Percentiles rank a stretch among this genome's conserved stretches.
phyloP scores from a whole-genome alignment of 1,140 invertebrate species.

The Calosoma granatense region DNA sequence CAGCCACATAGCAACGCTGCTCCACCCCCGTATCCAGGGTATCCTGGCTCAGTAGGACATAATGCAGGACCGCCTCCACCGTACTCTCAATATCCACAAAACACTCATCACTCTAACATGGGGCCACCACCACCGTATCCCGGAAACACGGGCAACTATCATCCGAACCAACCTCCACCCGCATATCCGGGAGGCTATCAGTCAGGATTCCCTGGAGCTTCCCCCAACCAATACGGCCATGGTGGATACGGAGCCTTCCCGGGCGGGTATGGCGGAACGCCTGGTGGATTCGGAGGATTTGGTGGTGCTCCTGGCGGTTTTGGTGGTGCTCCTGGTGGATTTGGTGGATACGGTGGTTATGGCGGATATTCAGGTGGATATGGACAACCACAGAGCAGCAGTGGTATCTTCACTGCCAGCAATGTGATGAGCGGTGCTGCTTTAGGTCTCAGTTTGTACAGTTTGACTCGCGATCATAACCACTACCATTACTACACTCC shows the following conservation, averaged over 20 bases:
- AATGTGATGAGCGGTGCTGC: neutral
- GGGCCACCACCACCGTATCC: neutral
- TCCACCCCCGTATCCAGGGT: neutral
- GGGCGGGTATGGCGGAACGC: neutral
- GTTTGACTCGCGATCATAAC: neutral
- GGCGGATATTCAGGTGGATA: neutral
- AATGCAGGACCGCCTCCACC: neutral
- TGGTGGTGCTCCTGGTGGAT: neutral
- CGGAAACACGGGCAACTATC: neutral
- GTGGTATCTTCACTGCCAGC: neutral
- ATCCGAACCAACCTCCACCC: neutral
- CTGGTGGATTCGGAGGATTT: neutral
- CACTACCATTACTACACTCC: neutral
- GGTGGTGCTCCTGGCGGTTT: neutral
- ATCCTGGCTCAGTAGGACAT: neutral
- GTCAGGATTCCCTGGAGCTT: neutral
- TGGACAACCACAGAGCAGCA: neutral
- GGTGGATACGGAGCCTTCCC: neutral
- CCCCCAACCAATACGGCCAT: neutral
- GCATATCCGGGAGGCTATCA: neutral
- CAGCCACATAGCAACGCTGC: neutral
- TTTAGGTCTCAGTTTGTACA: neutral
- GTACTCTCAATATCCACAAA: neutral
- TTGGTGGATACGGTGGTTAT: constrained; percentile 3
- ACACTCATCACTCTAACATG: neutral